phyloP scores from a whole-genome alignment of 2,797 vertebrate genomes.

The Aulostomus chinensis region DNA sequence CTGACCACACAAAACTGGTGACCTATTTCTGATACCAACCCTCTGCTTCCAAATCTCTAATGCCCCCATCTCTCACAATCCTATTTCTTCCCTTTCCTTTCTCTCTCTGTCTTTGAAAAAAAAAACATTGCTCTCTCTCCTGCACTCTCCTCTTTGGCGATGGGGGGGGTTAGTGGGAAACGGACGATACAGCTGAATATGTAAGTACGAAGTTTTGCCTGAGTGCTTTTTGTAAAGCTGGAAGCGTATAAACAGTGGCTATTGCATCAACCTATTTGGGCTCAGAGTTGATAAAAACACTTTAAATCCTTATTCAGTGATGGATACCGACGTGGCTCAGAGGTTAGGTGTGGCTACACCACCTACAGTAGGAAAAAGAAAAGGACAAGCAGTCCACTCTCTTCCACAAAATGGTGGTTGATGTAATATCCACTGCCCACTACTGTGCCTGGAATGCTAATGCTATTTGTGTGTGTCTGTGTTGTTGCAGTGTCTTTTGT shows the following conservation, averaged over 20 bases:
- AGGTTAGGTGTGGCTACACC: conserved; percentile 2
- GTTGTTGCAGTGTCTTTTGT: conserved; percentile 34
- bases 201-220: conserved; percentile 86
- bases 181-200: conserved; percentile 97
- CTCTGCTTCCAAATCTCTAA: conserved; percentile 52
- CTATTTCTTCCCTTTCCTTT: conserved; percentile 74
- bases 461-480: conserved; percentile 6
- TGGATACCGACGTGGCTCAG: conserved; percentile 36
- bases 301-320: conserved; percentile 25
- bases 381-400: conserved; percentile 18
- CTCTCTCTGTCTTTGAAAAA: conserved; percentile 52
- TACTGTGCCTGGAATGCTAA: conserved; percentile 65
- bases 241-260: conserved; percentile 53
- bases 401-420: conserved; percentile 52
- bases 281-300: conserved; percentile 20
- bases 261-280: conserved; percentile 73
- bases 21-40: conserved; percentile 57
- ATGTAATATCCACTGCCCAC: conserved; percentile 75
- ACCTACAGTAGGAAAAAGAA: too few species aligned
- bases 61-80: conserved; percentile 63
- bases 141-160: conserved; percentile 74
- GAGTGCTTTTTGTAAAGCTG: conserved; percentile 68
- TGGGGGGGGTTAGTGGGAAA: conserved; percentile 93
- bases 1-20: conserved; percentile 53
- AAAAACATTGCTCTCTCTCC: conserved; percentile 67